Conservation (phyloP, 2,888 invertebrate genomes). For the Caenorhabditis wallacei region DNA sequence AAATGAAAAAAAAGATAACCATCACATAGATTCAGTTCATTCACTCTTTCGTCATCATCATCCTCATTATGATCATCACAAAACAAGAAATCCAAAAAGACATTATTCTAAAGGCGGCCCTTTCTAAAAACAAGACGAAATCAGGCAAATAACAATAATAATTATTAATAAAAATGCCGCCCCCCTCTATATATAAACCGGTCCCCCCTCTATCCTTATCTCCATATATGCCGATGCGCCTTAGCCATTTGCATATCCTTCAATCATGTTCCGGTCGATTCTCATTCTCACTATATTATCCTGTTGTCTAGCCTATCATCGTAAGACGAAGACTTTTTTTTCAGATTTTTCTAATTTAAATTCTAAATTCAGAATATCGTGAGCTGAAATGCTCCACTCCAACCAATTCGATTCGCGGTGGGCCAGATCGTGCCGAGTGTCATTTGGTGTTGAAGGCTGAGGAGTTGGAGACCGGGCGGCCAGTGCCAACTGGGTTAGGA, state of each 20-base stretch:
- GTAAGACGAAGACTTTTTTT: slow-evolving; percentile 20
- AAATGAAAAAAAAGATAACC: too few relatives aligned
- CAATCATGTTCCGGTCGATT: slow-evolving; percentile 15
- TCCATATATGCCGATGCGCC: too few relatives aligned
- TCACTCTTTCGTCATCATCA: too few relatives aligned
- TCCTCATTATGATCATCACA: too few relatives aligned
- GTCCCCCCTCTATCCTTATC: too few relatives aligned
- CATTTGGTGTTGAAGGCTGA: slow-evolving; percentile 81
- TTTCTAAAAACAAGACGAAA: too few relatives aligned
- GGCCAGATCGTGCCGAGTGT: slow-evolving; percentile 77
- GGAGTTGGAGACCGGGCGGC: slow-evolving; percentile 76
- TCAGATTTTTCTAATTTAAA: neutral
- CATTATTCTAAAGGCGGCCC: too few relatives aligned
- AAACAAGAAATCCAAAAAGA: too few relatives aligned
- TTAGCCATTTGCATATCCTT: neutral
- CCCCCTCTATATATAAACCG: too few relatives aligned
- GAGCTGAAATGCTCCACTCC: slow-evolving; percentile 81
- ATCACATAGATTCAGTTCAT: too few relatives aligned
- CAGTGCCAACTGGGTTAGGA: slow-evolving; percentile 79
- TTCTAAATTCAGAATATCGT: slow-evolving; percentile 77
- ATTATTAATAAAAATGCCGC: too few relatives aligned
- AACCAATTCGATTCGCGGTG: slow-evolving; percentile 78
- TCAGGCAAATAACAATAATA: too few relatives aligned
- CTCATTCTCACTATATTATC: slow-evolving; percentile 11
- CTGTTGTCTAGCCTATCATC: slow-evolving; percentile 52